Evolutionary conservation across 2,797 vertebrate species (phyloP).

Genomic region (Silurus aristotelis): DNA sequence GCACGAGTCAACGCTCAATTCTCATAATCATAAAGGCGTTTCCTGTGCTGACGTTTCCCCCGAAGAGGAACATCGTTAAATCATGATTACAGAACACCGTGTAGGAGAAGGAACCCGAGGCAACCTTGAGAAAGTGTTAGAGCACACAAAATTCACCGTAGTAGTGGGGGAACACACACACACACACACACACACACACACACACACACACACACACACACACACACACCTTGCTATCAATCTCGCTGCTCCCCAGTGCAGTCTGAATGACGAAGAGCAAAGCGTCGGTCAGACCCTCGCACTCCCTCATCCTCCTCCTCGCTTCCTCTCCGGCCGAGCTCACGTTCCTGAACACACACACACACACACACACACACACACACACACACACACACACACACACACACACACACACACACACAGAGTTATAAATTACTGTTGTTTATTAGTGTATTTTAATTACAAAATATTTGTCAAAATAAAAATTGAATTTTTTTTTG

Average conservation of each 20-base stretch:
- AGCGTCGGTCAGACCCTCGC: conserved; percentile 87
- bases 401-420: too few species aligned
- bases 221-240: conserved; percentile 86
- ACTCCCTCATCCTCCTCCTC: conserved; percentile 87
- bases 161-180: conserved; percentile 17
- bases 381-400: neutral
- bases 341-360: conserved; percentile 87
- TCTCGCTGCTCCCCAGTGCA: conserved; percentile 87
- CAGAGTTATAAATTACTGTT: too few species aligned
- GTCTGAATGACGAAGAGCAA: conserved; percentile 89
- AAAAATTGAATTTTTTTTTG: too few species aligned
- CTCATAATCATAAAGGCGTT: conserved; percentile 65
- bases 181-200: conserved; percentile 50
- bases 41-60: conserved; percentile 58
- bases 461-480: too few species aligned
- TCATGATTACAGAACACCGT: conserved; percentile 76
- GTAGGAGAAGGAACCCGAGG: conserved; percentile 58
- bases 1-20: conserved; percentile 65
- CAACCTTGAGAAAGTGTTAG: conserved; percentile 77
- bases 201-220: neutral
- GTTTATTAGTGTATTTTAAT: too few species aligned
- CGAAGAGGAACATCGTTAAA: conserved; percentile 65
- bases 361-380: neutral
- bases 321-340: conserved; percentile 91
- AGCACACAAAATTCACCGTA: conserved; percentile 43